Conservation (phyloP, 2,113 vertebrate genomes). For the Pavo muticus region DNA sequence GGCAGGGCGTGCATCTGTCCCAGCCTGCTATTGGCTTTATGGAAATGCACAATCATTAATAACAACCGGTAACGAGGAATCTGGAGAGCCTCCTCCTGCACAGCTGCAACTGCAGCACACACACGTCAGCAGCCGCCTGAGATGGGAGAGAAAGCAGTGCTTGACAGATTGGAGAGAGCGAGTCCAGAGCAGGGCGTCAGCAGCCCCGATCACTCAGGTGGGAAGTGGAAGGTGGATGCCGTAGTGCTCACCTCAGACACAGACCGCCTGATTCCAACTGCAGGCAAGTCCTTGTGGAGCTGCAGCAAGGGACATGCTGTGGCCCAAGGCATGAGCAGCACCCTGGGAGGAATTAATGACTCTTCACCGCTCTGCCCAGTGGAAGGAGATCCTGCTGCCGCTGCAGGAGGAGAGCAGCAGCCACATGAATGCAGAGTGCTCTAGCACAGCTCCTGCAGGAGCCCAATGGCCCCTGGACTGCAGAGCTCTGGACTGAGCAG, state of each 20-base stretch:
- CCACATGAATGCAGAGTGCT: background rate
- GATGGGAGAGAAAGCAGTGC: background rate
- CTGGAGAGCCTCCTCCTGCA: background rate
- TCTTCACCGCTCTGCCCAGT: background rate
- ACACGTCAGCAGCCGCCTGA: background rate
- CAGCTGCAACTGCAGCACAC: background rate
- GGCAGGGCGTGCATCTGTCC: background rate
- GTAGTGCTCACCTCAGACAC: background rate
- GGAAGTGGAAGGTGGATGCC: background rate
- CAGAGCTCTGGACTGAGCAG: background rate
- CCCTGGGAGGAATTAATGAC: background rate
- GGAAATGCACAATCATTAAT: background rate
- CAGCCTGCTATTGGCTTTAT: background rate
- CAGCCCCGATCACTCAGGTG: background rate
- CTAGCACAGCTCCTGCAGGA: accelerated
- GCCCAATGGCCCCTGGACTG: background rate
- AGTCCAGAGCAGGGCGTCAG: background rate
- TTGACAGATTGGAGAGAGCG: background rate
- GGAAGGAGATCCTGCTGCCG: background rate
- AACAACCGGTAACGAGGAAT: background rate
- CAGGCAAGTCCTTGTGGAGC: too few relatives aligned
- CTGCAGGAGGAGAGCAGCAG: background rate
- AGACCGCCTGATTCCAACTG: background rate
- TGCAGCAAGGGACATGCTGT: background rate
- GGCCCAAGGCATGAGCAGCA: background rate